Evolutionary conservation across 2,888 invertebrate species (phyloP), one percentile per base, ranked within the genome.

Genomic region (Noctua comes): DNA sequence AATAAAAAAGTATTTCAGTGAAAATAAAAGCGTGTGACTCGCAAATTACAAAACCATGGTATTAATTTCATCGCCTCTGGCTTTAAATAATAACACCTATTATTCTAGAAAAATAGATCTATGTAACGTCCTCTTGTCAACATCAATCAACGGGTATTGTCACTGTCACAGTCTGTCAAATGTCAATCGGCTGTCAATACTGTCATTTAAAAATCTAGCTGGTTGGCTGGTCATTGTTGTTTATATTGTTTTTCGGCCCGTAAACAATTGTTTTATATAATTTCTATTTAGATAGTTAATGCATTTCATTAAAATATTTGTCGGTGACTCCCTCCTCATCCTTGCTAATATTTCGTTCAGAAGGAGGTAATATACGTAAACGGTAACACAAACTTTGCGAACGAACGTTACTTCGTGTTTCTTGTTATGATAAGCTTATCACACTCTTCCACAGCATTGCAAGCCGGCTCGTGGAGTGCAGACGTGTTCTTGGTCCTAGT

Each of bases 361-460:
- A n/a, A 68, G 24, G 8, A 68, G 40, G 48, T 62, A 5, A n/a
- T 71, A 69, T 46, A 59, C n/a, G 8, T 43, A 74, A 21, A 24
- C 36, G 21, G 24, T 68, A 36, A 16, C 51, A 27, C 77, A 71
- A 79, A 85, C 69, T 86, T 82, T 68, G 64, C 84, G 40, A 73
- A 51, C 65, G 62, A 80, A 75, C 75, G 79, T 66, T 82, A 83
- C 76, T 82, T 84, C 80, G 59, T 81, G 70, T 73, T 82, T 74
- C 73, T 84, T 89, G 89, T 86, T 87, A 84, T 90, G 91, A 92
- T 92, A 92, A 91, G 89, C 88, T 88, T 90, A 90, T 88, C 90
- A 88, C 73, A 78, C 31, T 81, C 51, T 54, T 75, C 68, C 76
- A 72, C 83, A 88, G 82, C 83, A 81, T 71, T 79, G 72, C 75